Conservation (phyloP, 2,888 invertebrate species). For the Nomada fabriciana region DNA sequence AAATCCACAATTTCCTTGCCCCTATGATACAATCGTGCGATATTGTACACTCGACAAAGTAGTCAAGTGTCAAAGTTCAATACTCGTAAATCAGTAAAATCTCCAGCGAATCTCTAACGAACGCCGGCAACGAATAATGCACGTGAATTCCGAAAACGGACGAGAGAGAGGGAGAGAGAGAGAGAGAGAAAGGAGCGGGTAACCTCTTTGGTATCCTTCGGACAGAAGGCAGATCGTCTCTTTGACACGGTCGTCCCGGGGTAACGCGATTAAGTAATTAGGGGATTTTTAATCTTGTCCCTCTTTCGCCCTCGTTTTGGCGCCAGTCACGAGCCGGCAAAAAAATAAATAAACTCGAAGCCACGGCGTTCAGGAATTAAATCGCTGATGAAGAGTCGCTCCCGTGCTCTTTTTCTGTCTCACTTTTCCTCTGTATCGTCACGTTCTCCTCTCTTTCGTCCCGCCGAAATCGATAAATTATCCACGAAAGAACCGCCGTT, state of each 20-base stretch:
- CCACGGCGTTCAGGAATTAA: constrained; percentile 78
- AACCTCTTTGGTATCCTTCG: constrained; percentile 25
- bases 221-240: constrained; percentile 57
- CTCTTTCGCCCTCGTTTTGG: constrained; percentile 72
- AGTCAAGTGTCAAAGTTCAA: constrained; percentile 6
- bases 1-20: neutral
- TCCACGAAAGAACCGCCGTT: constrained; percentile 38
- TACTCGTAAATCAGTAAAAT: constrained; percentile 6
- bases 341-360: constrained; percentile 82
- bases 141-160: constrained; percentile 26
- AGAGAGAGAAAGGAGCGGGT: constrained; percentile 9
- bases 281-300: constrained; percentile 81
- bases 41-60: constrained; percentile 7
- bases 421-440: constrained; percentile 25
- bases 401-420: constrained; percentile 43
- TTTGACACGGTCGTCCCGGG: constrained; percentile 78
- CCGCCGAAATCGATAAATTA: constrained; percentile 77
- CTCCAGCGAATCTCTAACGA: constrained; percentile 18
- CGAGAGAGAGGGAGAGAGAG: neutral
- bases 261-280: constrained; percentile 83
- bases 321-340: constrained; percentile 76
- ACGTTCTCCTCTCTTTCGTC: constrained; percentile 29
- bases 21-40: neutral
- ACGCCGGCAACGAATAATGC: constrained; percentile 41
- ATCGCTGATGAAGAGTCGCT: constrained; percentile 81